Base-by-base conservation (phyloP, 2,113 vertebrate species). In the Oncorhynchus mykiss region DNA sequence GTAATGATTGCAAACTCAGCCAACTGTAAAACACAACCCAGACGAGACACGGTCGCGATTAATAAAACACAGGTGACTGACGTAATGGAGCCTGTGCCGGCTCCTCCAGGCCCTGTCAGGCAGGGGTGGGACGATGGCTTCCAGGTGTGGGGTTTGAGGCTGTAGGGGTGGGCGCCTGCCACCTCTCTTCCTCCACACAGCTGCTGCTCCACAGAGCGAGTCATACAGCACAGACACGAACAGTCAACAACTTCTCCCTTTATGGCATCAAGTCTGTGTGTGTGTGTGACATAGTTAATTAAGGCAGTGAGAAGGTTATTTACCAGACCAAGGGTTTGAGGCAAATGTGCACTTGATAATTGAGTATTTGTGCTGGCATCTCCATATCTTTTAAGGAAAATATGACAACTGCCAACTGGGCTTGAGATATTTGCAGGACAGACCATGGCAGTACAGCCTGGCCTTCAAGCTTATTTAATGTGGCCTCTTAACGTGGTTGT, bases 1-100 rank as follows among this genome's bases (percentile, higher is more conserved):
- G 16, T 54, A 18, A 54, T 54, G 3, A 18, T 54, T 45, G 1
- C 39, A 45, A 9, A 45, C 39, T 3, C 39, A 3, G 39, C 39
- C 9, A 54, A 22, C 59, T n/a, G n/a, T 62, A 22, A n/a, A 22
- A 22, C 5, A 62, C 5, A 62, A n/a, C 59, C 18, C 59, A 22
- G 59, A 62, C 24, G 59, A 62, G 1, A 11, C n/a, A 22, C 20
- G 3, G 57, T 11, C 6, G 2, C 2, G 59, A 62, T 34, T 7
- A 68, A 68, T n/a, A 1, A 45, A n/a, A 20, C 67, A 39, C 67
- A 68, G 67, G 31, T 68, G 27, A 68, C 29, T 9, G 67, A 68
- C 1, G 31, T 68, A 31, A 68, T 68, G 65, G 65, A 18, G 2
- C 65, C 65, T 5, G 2, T 13, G 65, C 65, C 25, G 14, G 25